A percentile compares a stretch with the other conserved stretches of the same genome.
Conservation (phyloP, 2,113 vertebrate genomes). For the Grammomys surdaster region DNA sequence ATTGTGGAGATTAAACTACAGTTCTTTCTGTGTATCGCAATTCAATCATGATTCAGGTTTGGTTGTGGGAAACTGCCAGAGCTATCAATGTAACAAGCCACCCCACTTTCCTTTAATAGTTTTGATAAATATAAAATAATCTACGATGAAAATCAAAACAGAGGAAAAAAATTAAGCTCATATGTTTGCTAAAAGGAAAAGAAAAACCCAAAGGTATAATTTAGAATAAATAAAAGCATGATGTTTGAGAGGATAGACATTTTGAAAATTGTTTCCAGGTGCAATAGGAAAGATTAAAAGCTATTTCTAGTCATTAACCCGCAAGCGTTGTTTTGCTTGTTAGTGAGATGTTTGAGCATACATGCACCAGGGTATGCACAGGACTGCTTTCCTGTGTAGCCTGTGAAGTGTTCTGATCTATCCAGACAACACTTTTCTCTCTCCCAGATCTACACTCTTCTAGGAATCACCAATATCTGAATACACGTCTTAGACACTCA, state of each 20-base stretch:
- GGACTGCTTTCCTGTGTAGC: background rate
- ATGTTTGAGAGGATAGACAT: constrained; percentile 53
- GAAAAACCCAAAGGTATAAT: constrained; percentile 50
- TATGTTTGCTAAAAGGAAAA: constrained; percentile 56
- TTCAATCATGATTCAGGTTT: constrained; percentile 32
- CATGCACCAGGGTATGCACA: background rate
- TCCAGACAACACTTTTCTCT: background rate
- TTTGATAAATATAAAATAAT: constrained; percentile 66
- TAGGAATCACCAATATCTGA: background rate
- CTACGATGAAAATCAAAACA: constrained; percentile 61
- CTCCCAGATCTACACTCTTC: background rate
- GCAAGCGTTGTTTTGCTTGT: constrained; percentile 21
- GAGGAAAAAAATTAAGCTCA: constrained; percentile 63
- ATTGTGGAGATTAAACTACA: constrained; percentile 2
- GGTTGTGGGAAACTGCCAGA: constrained; percentile 41
- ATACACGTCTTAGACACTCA: background rate
- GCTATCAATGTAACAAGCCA: background rate
- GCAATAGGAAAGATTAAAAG: constrained; percentile 66
- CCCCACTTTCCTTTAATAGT: background rate
- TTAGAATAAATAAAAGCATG: constrained; percentile 66
- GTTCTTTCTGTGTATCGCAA: constrained; percentile 6
- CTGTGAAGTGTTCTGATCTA: background rate
- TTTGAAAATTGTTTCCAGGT: constrained; percentile 70
- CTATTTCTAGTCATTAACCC: constrained; percentile 42
- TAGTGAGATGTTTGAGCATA: background rate